phyloP scores from a whole-genome alignment of 2,113 vertebrate species.

The Acinonyx jubatus region DNA sequence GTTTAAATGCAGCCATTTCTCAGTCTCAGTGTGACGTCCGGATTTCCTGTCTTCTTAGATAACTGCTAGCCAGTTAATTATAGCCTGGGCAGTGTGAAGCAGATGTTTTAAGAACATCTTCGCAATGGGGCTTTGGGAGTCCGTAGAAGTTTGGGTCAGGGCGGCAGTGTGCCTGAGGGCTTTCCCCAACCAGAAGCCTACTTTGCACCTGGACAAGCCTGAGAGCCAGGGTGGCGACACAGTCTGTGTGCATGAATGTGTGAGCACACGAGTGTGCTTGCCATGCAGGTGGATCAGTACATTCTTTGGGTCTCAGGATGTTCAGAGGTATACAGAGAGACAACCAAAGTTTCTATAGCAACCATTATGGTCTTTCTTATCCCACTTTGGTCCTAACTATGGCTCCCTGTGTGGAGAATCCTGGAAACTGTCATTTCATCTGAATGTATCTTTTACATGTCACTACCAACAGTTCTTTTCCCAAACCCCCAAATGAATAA shows the following conservation, averaged over 20 bases:
- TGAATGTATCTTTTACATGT: neutral
- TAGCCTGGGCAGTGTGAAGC: neutral
- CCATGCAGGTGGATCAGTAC: neutral
- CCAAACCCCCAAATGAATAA: neutral
- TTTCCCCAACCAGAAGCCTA: neutral
- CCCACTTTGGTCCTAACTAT: neutral
- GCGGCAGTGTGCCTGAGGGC: too few relatives aligned
- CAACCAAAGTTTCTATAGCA: neutral
- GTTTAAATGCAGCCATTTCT: neutral
- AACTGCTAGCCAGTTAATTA: conserved; percentile 9
- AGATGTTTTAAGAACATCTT: conserved; percentile 16
- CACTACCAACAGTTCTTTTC: neutral
- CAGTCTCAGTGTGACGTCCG: neutral
- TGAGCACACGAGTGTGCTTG: rapidly evolving
- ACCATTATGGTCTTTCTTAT: neutral
- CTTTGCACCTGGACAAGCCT: neutral
- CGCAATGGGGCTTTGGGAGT: neutral
- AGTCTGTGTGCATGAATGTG: neutral
- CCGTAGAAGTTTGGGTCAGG: neutral
- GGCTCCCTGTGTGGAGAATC: neutral
- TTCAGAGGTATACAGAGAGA: neutral
- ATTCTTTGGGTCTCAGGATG: neutral
- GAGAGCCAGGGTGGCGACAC: neutral
- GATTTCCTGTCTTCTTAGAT: conserved; percentile 14
- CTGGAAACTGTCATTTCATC: neutral